These are phyloP conservation scores for Austrofundulus limnaeus DNA, from an alignment of 2,113 vertebrate species.

Conservation along the genomic window DNA sequence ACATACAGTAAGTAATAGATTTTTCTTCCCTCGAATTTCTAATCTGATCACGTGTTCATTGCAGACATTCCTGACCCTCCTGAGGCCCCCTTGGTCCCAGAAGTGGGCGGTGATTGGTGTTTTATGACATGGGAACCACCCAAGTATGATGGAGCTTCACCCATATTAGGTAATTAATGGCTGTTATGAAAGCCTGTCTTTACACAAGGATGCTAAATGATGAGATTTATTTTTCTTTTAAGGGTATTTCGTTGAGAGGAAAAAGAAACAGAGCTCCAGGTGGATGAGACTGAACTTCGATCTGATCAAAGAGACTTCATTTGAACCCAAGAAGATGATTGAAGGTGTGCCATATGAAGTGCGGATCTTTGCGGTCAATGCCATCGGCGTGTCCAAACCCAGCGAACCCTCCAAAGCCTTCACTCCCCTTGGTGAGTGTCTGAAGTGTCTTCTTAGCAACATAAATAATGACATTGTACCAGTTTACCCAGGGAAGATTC, in stretches of 20 bases:
- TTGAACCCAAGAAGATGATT: slow-evolving; percentile 99
- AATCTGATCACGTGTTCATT: not conserved
- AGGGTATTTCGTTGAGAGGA: slow-evolving; percentile 98
- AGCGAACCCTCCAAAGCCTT: slow-evolving; percentile 96
- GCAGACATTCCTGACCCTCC: slow-evolving; percentile 95
- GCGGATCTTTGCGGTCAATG: slow-evolving; percentile 93
- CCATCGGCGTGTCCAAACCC: slow-evolving; percentile 92
- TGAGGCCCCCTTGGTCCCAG: slow-evolving; percentile 85
- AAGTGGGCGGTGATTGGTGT: slow-evolving; percentile 97
- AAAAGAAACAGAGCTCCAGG: slow-evolving; percentile 98
- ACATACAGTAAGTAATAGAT: not conserved
- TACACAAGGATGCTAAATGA: not conserved
- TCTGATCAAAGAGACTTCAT: slow-evolving; percentile 91
- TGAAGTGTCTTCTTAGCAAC: slow-evolving; percentile 11
- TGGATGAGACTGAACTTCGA: slow-evolving; percentile 99
- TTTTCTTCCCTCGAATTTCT: not conserved
- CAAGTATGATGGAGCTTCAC: slow-evolving; percentile 89
- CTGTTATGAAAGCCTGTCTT: not conserved
- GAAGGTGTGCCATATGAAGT: slow-evolving; percentile 98
- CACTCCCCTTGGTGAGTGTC: slow-evolving; percentile 90
- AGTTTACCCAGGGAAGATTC: slow-evolving; percentile 25
- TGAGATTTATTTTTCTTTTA: slow-evolving; percentile 4
- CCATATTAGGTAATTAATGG: slow-evolving; percentile 85
- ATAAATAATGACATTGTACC: not conserved
- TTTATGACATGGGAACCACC: slow-evolving; percentile 94